These are phyloP conservation scores for Cephus rjabovi DNA, from an alignment of 2,888 invertebrate genomes.

Conservation along the genomic window DNA sequence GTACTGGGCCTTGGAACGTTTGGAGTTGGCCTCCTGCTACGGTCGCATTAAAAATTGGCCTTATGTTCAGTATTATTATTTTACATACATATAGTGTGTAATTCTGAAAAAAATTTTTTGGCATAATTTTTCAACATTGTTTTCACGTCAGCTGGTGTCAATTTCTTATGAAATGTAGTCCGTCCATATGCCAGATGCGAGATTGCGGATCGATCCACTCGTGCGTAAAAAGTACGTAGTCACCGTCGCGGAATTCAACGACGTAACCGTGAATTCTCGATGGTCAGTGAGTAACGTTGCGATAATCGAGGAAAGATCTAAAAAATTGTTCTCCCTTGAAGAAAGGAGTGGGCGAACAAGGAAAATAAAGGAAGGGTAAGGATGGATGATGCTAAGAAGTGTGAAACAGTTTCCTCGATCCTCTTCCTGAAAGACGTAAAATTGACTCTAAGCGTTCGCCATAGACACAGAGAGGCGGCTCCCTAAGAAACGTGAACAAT, in stretches of 20 bases:
- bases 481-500: slow-evolving; percentile 32
- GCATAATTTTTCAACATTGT: neutral
- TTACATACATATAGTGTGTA: too few species aligned
- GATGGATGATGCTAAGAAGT: slow-evolving; percentile 5
- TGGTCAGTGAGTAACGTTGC: slow-evolving; percentile 8
- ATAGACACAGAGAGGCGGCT: neutral
- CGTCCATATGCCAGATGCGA: slow-evolving; percentile 1
- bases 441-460: slow-evolving; percentile 15
- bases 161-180: neutral
- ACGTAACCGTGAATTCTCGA: neutral
- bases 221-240: slow-evolving; percentile 43
- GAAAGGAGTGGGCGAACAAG: slow-evolving; percentile 22
- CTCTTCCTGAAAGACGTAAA: slow-evolving; percentile 20
- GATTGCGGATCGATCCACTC: slow-evolving; percentile 27
- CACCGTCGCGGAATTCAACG: slow-evolving; percentile 43
- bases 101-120: neutral
- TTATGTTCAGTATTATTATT: neutral
- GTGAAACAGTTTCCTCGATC: slow-evolving; percentile 13
- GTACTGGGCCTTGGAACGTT: neutral
- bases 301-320: slow-evolving; percentile 19
- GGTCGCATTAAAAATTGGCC: neutral
- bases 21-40: slow-evolving; percentile 18
- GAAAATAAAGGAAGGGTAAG: slow-evolving; percentile 19
- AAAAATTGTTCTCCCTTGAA: slow-evolving; percentile 18
- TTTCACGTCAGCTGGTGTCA: neutral